A percentile compares a stretch with the other conserved stretches of the same genome.
These are phyloP conservation scores for Anser brachyrhynchus DNA, from an alignment of 2,113 vertebrate species.

Conservation along the genomic window DNA sequence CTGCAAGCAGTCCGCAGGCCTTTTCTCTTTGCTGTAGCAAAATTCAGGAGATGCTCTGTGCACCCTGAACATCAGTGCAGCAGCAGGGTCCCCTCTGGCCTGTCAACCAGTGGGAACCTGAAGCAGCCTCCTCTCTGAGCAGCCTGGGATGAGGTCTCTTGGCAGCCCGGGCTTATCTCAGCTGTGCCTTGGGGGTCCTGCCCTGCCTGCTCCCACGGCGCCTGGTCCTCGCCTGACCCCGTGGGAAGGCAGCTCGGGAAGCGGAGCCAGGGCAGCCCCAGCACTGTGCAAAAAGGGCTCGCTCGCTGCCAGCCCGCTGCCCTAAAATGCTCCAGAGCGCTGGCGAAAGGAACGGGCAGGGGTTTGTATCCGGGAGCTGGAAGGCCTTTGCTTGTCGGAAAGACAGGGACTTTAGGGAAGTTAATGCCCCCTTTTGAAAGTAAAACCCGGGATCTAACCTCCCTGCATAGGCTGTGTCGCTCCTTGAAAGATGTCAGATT, in stretches of 20 bases:
- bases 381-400: not conserved
- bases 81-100: not conserved
- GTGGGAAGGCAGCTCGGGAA: not conserved
- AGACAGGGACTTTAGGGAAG: not conserved
- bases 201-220: not conserved
- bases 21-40: not conserved
- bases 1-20: not conserved
- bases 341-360: not conserved
- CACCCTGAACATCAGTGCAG: not conserved
- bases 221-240: not conserved
- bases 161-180: not conserved
- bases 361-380: not conserved
- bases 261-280: rapidly evolving
- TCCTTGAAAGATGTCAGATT: not conserved
- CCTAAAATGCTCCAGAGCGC: not conserved
- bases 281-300: not conserved
- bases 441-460: not conserved
- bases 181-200: not conserved
- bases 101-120: not conserved
- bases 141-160: not conserved
- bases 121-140: not conserved
- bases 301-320: not conserved
- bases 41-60: not conserved
- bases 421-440: not conserved
- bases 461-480: not conserved